Evolutionary conservation across 2,113 vertebrate genomes (phyloP).

Genomic region (Neomonachus schauinslandi): DNA sequence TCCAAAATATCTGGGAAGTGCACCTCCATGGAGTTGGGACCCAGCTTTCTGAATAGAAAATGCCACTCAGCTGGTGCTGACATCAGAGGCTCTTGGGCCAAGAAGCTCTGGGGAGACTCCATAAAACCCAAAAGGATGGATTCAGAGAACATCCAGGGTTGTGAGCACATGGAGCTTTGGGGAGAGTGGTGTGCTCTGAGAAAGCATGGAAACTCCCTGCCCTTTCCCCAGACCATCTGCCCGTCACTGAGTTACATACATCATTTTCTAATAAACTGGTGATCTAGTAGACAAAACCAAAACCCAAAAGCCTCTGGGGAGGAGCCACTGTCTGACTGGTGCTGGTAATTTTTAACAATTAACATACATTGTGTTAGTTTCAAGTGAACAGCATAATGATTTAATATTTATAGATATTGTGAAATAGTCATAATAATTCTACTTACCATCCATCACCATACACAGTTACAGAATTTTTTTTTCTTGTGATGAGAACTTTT

Average conservation of each 20-base stretch:
- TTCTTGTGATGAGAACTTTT: not conserved
- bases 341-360: not conserved
- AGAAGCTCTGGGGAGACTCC: not conserved
- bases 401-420: not conserved
- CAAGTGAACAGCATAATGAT: not conserved
- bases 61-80: not conserved
- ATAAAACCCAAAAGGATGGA: not conserved
- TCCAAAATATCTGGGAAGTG: not conserved
- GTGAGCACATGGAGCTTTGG: not conserved
- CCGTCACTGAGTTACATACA: not conserved
- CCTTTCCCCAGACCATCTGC: not conserved
- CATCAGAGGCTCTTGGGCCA: not conserved
- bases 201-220: not conserved
- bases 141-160: not conserved
- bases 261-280: not conserved
- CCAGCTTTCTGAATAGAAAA: not conserved
- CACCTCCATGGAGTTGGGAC: not conserved
- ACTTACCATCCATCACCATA: not conserved
- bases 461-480: not conserved
- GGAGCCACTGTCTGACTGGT: not conserved
- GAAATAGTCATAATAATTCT: too few species aligned
- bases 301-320: not conserved
- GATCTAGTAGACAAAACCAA: not conserved
- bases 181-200: not conserved
- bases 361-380: not conserved